Percentiles rank a stretch among this genome's conserved stretches.
These are phyloP conservation scores for Ctenosaura bakeri DNA, from an alignment of 2,797 vertebrate species.

Conservation along the genomic window DNA sequence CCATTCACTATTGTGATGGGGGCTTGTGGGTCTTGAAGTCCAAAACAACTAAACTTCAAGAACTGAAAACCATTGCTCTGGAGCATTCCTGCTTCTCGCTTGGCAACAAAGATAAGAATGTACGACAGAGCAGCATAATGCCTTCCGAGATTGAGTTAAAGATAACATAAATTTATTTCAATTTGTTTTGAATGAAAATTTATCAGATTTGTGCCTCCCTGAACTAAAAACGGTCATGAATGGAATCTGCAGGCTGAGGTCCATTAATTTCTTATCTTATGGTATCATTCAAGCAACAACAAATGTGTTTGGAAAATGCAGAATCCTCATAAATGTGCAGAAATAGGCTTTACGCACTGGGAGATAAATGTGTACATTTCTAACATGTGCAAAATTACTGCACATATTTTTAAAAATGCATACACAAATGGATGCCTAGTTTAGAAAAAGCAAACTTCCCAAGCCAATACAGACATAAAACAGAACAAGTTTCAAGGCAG, in stretches of 20 bases:
- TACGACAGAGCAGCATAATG: not conserved
- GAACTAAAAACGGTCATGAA: not conserved
- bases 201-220: not conserved
- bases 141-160: not conserved
- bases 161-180: not conserved
- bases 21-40: not conserved
- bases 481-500: too few relatives aligned
- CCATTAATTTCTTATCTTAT: too few relatives aligned
- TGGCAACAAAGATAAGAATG: not conserved
- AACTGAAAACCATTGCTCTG: not conserved
- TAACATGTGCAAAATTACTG: not conserved
- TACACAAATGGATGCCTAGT: not conserved
- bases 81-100: not conserved
- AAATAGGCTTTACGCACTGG: not conserved
- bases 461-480: too few relatives aligned
- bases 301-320: not conserved
- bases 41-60: not conserved
- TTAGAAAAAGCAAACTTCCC: not conserved
- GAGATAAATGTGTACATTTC: not conserved
- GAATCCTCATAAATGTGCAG: not conserved
- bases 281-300: not conserved
- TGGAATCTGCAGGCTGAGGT: not conserved
- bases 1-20: too few relatives aligned
- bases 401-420: not conserved
- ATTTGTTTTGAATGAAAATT: not conserved